Conservation (phyloP, 1,140 invertebrate species). For the Fopius arisanus region DNA sequence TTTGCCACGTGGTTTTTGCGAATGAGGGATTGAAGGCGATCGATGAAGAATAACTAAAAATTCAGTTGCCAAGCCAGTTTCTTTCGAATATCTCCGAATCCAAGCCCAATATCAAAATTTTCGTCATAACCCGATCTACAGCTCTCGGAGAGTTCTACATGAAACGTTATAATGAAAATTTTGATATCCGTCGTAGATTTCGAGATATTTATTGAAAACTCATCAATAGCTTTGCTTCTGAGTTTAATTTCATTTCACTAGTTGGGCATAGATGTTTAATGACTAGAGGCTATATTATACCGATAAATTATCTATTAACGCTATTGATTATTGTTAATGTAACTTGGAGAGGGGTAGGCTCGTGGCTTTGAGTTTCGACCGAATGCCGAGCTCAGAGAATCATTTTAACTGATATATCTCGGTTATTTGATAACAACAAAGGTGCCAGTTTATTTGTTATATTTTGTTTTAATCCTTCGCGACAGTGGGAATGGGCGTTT, state of each 20-base stretch:
- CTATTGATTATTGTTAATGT: conserved; percentile 38
- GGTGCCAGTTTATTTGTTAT: conserved; percentile 23
- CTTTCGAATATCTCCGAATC: too few relatives aligned
- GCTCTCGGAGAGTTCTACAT: too few relatives aligned
- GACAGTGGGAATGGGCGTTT: background rate
- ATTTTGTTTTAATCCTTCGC: background rate
- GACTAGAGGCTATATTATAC: conserved; percentile 64
- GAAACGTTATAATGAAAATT: too few relatives aligned
- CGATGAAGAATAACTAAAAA: conserved; percentile 31
- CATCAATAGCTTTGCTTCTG: too few relatives aligned
- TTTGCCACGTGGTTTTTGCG: background rate
- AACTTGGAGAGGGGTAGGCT: conserved; percentile 38
- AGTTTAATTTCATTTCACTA: conserved; percentile 48
- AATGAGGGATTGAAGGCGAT: conserved; percentile 14
- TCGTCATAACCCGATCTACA: too few relatives aligned
- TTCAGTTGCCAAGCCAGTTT: too few relatives aligned
- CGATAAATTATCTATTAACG: conserved; percentile 31
- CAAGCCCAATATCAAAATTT: too few relatives aligned
- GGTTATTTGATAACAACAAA: conserved; percentile 2
- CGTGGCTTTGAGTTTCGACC: background rate
- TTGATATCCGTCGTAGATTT: too few relatives aligned
- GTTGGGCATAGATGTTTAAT: conserved; percentile 60
- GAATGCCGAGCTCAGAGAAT: background rate
- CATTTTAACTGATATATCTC: background rate
- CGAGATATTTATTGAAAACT: too few relatives aligned